phyloP scores from a whole-genome alignment of 1,140 invertebrate genomes.

The Goniozus legneri region DNA sequence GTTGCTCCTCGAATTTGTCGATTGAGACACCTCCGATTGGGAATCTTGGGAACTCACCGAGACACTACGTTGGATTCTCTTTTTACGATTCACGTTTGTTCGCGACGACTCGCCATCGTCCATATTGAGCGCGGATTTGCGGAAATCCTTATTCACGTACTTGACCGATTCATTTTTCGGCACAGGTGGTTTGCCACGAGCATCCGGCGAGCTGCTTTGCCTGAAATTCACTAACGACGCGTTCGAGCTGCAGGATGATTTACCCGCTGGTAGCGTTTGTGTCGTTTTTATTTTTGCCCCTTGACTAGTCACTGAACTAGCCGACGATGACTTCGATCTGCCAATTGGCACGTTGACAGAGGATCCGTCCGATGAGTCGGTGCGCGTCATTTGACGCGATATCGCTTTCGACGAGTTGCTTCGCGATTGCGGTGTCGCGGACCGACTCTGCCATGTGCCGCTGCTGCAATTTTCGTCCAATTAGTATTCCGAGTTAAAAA shows the following conservation, averaged over 20 bases:
- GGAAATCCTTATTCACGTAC: conserved; percentile 69
- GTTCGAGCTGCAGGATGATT: conserved; percentile 11
- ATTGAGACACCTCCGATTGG: conserved; percentile 27
- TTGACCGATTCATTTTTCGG: conserved; percentile 45
- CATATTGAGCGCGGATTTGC: conserved; percentile 73
- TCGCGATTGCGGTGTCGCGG: conserved; percentile 17
- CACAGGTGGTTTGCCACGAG: conserved; percentile 51
- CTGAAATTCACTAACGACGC: conserved; percentile 35
- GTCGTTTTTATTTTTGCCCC: conserved; percentile 47
- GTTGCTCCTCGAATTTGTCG: conserved; percentile 16
- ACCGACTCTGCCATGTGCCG: conserved; percentile 13
- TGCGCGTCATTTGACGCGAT: conserved; percentile 40
- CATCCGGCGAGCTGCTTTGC: conserved; percentile 37
- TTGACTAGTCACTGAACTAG: conserved; percentile 44
- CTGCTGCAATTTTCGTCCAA: too few relatives aligned
- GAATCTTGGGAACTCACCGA: conserved; percentile 44
- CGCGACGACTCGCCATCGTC: conserved; percentile 47
- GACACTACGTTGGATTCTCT: conserved; percentile 37
- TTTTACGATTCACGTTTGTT: conserved; percentile 36
- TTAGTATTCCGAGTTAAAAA: neutral
- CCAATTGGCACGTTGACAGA: conserved; percentile 48
- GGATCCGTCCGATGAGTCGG: conserved; percentile 33
- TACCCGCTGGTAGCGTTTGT: conserved; percentile 25
- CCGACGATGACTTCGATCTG: conserved; percentile 45
- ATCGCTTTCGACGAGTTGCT: conserved; percentile 34